A percentile compares a stretch with the other conserved stretches of the same genome.
Conservation (phyloP, 2,113 vertebrate species). For the Dissostichus mawsoni region DNA sequence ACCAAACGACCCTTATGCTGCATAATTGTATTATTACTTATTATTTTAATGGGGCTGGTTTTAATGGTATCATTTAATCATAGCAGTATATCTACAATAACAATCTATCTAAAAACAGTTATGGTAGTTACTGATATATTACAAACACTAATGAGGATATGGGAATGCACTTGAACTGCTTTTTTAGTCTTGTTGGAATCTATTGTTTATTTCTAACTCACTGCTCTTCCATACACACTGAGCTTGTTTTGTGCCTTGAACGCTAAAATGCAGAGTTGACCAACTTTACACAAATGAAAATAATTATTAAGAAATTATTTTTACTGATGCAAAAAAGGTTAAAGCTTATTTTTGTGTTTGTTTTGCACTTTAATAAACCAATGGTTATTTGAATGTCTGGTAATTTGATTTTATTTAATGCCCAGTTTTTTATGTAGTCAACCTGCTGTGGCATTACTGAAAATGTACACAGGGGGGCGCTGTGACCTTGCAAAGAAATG, state of each 20-base stretch:
- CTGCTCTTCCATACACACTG: neutral
- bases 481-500: constrained; percentile 8
- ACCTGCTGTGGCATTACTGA: neutral
- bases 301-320: neutral
- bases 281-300: neutral
- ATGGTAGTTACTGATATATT: neutral
- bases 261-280: neutral
- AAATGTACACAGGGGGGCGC: constrained; percentile 36
- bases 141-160: neutral
- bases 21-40: neutral
- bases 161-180: neutral
- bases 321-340: neutral
- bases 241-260: neutral
- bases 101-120: neutral
- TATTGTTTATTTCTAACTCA: neutral
- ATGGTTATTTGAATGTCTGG: neutral
- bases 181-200: neutral
- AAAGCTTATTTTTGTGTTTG: neutral
- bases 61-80: neutral
- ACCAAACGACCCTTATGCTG: neutral
- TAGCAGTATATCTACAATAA: neutral
- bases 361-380: constrained; percentile 1
- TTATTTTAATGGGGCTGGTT: neutral
- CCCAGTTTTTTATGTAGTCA: neutral
- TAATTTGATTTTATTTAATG: neutral